These are phyloP conservation scores for Timema podura DNA, from an alignment of 2,888 invertebrate species.

Conservation along the genomic window DNA sequence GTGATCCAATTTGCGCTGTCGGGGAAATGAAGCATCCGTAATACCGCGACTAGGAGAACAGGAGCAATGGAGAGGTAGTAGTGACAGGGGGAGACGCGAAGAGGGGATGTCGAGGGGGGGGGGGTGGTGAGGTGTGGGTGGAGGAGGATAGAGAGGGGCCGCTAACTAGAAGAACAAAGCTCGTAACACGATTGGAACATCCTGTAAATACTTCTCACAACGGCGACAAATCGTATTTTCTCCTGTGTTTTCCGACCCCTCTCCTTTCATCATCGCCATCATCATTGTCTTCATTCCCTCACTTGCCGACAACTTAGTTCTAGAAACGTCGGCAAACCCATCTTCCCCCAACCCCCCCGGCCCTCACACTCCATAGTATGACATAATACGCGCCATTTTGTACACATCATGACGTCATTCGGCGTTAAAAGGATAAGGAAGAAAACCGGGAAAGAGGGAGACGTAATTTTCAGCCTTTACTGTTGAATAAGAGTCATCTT, in stretches of 20 bases:
- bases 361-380: background rate
- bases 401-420: slow-evolving; percentile 16
- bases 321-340: too few species aligned
- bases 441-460: too few species aligned
- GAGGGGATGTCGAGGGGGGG: slow-evolving; percentile 23
- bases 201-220: slow-evolving; percentile 17
- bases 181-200: slow-evolving; percentile 13
- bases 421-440: too few species aligned
- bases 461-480: too few species aligned
- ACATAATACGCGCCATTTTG: slow-evolving; percentile 17
- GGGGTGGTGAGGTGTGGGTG: slow-evolving; percentile 24
- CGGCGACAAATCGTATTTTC: slow-evolving; percentile 13
- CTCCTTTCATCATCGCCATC: too few species aligned
- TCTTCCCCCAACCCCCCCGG: background rate
- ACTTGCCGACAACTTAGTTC: too few species aligned
- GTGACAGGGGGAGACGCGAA: slow-evolving; percentile 26
- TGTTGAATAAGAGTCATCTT: too few species aligned
- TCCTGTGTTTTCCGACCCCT: background rate
- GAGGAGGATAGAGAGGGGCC: background rate
- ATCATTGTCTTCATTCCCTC: too few species aligned
- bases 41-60: background rate
- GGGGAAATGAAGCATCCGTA: slow-evolving; percentile 8
- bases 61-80: background rate
- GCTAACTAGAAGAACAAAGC: slow-evolving; percentile 16
- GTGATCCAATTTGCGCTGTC: slow-evolving; percentile 9